Base-by-base conservation (phyloP, 2,797 vertebrate species). In the Alcedo atthis region DNA sequence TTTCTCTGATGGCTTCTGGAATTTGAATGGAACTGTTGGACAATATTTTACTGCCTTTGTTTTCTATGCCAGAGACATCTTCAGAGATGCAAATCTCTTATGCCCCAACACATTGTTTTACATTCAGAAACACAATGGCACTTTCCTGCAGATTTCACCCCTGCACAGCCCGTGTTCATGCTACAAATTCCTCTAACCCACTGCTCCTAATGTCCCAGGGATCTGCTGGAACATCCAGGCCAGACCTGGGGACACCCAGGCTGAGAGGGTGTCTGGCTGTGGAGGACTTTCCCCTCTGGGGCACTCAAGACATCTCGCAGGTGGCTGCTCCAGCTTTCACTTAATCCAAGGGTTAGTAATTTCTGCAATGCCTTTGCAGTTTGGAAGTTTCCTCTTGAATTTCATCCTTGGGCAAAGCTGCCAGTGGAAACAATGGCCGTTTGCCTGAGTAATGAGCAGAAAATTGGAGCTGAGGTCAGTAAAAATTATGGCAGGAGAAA, bases 381-480 rank as follows among this genome's bases (percentile, higher is more conserved):
- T 82, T 81, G 66, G 87, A 85, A 82, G 54, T 43, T 85, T 92
- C 75, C 46, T 92, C 81, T 80, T 87, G 49, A 80, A 71, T 91
- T 91, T 92, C 87, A 82, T 82, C 77, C 45, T 87, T 0, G 0
- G 54, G 55, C 62, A 87, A 76, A 89, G 81, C 78, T 92, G 83
- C 75, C 94, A 90, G 78, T 87, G 66, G 91, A 96, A 93, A 92
- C 94, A 94, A 81, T 73, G 76, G 79, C 79, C 10, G 0, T 90
- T 94, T 71, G 73, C 90, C 51, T 71, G 84, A 90, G 49, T 90
- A 95, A 95, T 69, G 81, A 94, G 93, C 81, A 90, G 92, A 93
- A 93, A 90, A 93, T 82, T 69, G 85, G 63, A 87, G 78, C 55
- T 1, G 37, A 93, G 92, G 75, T 93, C 85, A 87, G 87, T 93